Evolutionary conservation across 2,888 invertebrate genomes (phyloP).

Genomic region (Agrenia bidenticulata): DNA sequence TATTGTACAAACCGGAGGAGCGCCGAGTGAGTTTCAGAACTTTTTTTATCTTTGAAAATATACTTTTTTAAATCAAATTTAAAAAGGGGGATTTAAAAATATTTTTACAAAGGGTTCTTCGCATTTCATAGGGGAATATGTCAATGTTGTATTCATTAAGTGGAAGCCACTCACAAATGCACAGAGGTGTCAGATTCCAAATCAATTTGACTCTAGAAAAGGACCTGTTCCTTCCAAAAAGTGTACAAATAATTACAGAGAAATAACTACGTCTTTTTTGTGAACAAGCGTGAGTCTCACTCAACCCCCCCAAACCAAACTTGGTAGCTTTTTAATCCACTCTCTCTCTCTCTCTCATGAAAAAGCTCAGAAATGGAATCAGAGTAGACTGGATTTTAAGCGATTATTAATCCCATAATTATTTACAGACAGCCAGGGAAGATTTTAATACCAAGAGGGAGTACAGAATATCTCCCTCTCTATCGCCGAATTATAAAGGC

Average conservation of each 20-base stretch:
- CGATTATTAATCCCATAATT: too few species aligned
- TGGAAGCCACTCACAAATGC: conserved; percentile 29
- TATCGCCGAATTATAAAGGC: too few species aligned
- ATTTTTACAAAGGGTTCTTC: not conserved
- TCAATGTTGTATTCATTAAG: too few species aligned
- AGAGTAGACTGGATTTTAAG: too few species aligned
- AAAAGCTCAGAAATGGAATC: not conserved
- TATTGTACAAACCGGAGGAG: conserved; percentile 26
- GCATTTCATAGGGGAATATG: too few species aligned
- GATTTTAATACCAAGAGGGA: too few species aligned
- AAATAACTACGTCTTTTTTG: conserved; percentile 13
- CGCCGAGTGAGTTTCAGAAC: conserved; percentile 33
- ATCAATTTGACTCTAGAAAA: not conserved
- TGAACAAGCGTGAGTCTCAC: conserved; percentile 43
- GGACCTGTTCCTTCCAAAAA: not conserved
- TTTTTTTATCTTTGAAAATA: not conserved
- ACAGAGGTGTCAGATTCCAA: conserved; percentile 23
- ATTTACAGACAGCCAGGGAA: too few species aligned
- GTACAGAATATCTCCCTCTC: too few species aligned
- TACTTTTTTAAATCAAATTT: conserved; percentile 14
- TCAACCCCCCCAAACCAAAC: conserved; percentile 47
- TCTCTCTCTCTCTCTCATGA: not conserved
- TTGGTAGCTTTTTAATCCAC: not conserved
- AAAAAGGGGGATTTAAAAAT: conserved; percentile 10
- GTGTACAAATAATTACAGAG: not conserved